Evolutionary conservation across 2,797 vertebrate species (phyloP).

Genomic region (Clarias platycephalus): DNA sequence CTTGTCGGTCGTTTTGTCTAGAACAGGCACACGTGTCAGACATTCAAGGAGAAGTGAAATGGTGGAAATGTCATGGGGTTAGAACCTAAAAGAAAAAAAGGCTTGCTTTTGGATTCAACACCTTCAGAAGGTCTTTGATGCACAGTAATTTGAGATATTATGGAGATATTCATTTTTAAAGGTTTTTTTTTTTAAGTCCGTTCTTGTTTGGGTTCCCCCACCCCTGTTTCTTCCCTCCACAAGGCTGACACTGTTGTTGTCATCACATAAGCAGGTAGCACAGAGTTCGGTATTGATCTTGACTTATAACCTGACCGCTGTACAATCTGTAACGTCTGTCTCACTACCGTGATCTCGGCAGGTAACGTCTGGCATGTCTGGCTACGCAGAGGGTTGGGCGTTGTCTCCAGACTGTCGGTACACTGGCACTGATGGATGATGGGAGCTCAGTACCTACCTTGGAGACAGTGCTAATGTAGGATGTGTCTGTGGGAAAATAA

Average conservation of each 20-base stretch:
- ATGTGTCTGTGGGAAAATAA: not conserved
- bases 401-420: constrained; percentile 23
- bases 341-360: constrained; percentile 8
- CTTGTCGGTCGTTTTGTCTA: constrained; percentile 3
- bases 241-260: not conserved
- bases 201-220: too few relatives aligned
- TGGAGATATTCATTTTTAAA: not conserved
- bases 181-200: not conserved
- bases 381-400: not conserved
- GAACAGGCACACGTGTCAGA: not conserved
- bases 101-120: not conserved
- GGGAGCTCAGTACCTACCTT: constrained; percentile 5
- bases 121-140: not conserved
- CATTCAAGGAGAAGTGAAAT: not conserved
- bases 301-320: not conserved
- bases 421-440: constrained; percentile 43
- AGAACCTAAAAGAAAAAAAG: not conserved
- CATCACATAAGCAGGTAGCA: not conserved
- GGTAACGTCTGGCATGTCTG: constrained; percentile 24
- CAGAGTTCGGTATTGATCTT: constrained; percentile 12
- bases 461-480: not conserved
- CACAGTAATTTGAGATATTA: not conserved
- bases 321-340: not conserved
- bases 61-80: not conserved
- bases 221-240: not conserved